A percentile compares a stretch with the other conserved stretches of the same genome.
These are phyloP conservation scores for Lanistes nyassanus DNA, from an alignment of 1,140 invertebrate species.

Conservation along the genomic window DNA sequence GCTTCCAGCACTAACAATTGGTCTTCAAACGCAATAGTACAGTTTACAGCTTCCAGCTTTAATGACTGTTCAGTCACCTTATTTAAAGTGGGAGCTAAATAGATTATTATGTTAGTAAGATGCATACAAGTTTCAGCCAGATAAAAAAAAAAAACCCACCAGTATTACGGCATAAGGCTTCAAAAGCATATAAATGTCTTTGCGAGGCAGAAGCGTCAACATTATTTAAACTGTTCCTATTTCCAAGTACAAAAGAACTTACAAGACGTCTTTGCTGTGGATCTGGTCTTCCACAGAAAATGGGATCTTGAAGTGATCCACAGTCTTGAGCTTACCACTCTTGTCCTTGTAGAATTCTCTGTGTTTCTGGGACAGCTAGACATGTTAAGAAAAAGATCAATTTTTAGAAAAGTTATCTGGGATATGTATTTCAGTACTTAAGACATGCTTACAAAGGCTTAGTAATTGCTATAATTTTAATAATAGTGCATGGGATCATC, in stretches of 20 bases:
- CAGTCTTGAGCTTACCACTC: conserved; percentile 55
- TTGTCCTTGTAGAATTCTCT: conserved; percentile 65
- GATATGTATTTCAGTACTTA: too few species aligned
- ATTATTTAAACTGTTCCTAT: background rate
- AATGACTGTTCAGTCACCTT: too few species aligned
- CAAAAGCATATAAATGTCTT: background rate
- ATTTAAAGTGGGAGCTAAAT: too few species aligned
- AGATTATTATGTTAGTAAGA: background rate
- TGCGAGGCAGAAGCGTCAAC: background rate
- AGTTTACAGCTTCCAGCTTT: too few species aligned
- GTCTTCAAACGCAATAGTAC: too few species aligned
- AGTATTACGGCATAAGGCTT: background rate
- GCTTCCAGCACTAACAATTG: too few species aligned
- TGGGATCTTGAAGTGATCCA: conserved; percentile 64
- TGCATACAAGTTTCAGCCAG: background rate
- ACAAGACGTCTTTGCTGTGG: conserved; percentile 60
- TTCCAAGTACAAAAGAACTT: conserved; percentile 48
- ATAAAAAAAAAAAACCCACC: too few species aligned
- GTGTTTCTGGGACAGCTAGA: conserved; percentile 62
- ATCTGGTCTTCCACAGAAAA: conserved; percentile 59
- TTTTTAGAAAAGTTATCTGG: too few species aligned
- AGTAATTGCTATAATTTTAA: too few species aligned
- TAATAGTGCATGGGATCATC: too few species aligned
- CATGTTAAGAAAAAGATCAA: conserved; percentile 28
- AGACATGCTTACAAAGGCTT: too few species aligned